Conservation (phyloP, 2,113 vertebrate species). For the Gnathonemus echidnorhynchus region DNA sequence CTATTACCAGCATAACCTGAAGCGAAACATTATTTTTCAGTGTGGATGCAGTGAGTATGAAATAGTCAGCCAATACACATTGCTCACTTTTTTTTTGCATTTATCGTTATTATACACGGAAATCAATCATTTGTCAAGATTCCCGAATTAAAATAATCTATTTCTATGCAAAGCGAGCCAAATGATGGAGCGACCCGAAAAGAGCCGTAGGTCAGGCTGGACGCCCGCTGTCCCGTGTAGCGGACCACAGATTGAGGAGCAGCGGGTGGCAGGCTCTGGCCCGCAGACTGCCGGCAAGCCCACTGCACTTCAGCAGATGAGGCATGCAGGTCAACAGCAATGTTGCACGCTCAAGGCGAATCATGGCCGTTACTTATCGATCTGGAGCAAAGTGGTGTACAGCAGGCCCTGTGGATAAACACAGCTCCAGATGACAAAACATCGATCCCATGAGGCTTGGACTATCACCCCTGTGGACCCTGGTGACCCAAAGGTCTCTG, state of each 20-base stretch:
- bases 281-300: constrained; percentile 49
- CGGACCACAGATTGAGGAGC: constrained; percentile 37
- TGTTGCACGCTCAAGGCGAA: constrained; percentile 68
- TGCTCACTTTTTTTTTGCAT: not conserved
- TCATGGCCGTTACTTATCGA: constrained; percentile 58
- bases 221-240: not conserved
- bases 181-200: not conserved
- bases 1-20: not conserved
- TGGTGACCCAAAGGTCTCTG: constrained; percentile 44
- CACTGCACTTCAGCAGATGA: constrained; percentile 59
- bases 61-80: not conserved
- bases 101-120: not conserved
- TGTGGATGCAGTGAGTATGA: not conserved
- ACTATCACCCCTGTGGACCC: constrained; percentile 42
- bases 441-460: constrained; percentile 70
- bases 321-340: constrained; percentile 64
- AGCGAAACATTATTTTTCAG: not conserved
- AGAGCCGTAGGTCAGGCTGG: not conserved
- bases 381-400: constrained; percentile 32
- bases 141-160: not conserved
- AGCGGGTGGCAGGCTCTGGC: constrained; percentile 55
- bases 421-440: constrained; percentile 88
- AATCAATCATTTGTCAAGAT: not conserved
- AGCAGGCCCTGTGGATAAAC: constrained; percentile 70
- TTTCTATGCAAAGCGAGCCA: not conserved